phyloP scores from a whole-genome alignment of 2,113 vertebrate species.

The Falcunculus frontatus region DNA sequence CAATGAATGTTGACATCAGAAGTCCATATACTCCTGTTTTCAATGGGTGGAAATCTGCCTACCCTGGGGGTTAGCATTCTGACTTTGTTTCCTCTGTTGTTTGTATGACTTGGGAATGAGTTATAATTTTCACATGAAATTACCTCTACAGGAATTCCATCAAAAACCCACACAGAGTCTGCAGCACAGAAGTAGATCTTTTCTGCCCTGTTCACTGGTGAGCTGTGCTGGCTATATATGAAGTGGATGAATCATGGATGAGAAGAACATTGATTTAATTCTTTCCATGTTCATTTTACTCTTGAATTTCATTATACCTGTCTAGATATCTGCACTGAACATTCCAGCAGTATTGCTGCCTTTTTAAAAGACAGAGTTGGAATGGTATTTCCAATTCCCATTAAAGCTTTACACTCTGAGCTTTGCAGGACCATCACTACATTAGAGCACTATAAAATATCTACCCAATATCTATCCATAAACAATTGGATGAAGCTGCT shows the following conservation, averaged over 20 bases:
- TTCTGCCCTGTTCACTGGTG: neutral
- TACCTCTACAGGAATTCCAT: neutral
- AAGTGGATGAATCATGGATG: neutral
- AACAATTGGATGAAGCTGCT: neutral
- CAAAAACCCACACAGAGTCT: neutral
- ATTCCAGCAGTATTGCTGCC: neutral
- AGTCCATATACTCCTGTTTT: neutral
- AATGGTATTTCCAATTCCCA: neutral
- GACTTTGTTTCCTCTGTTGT: neutral
- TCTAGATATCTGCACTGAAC: neutral
- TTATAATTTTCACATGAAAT: neutral
- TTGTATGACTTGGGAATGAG: neutral
- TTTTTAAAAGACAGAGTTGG: neutral
- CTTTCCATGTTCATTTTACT: neutral
- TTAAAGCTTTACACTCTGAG: neutral
- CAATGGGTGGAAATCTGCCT: neutral
- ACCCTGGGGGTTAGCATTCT: neutral
- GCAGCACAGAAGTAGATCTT: neutral
- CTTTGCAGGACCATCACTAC: neutral
- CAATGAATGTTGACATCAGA: neutral
- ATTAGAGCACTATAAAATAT: neutral
- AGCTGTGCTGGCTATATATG: neutral
- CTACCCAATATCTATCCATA: neutral
- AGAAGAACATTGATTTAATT: neutral
- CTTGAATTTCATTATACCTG: neutral